These are phyloP conservation scores for Minunthozetes semirufus DNA, from an alignment of 2,888 invertebrate genomes.

Conservation along the genomic window DNA sequence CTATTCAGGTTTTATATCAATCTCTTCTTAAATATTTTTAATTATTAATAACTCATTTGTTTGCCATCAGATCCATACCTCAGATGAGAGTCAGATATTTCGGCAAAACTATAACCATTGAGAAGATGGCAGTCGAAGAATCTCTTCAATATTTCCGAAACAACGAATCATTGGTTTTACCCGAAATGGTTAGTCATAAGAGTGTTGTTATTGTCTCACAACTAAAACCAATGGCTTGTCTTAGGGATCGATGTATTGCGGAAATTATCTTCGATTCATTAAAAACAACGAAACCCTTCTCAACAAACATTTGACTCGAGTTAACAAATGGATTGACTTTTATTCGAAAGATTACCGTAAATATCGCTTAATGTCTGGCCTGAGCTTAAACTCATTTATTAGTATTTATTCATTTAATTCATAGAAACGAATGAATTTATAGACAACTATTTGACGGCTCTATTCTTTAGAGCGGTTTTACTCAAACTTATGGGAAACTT, in stretches of 20 bases:
- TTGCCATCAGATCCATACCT: constrained; percentile 25
- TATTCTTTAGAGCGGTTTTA: constrained; percentile 31
- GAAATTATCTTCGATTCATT: constrained; percentile 28
- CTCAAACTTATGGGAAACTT: background rate
- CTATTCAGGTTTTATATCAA: constrained; percentile 2
- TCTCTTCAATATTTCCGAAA: constrained; percentile 28
- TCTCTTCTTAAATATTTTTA: background rate
- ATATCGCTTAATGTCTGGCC: background rate
- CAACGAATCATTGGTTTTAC: constrained; percentile 27
- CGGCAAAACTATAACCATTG: constrained; percentile 37
- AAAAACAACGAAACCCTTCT: background rate
- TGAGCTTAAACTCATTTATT: background rate
- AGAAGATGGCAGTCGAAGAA: constrained; percentile 26
- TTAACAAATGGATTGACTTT: background rate
- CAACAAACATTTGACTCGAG: constrained; percentile 6
- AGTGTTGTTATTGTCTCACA: background rate
- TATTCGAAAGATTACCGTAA: constrained; percentile 26
- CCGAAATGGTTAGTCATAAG: constrained; percentile 24
- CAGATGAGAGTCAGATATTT: constrained; percentile 31
- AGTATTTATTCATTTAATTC: background rate
- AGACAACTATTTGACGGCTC: constrained; percentile 30
- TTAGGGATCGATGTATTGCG: constrained; percentile 15
- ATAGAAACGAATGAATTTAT: background rate
- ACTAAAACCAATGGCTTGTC: background rate
- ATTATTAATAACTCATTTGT: background rate